Evolutionary conservation across 1,140 invertebrate species (phyloP).

Genomic region (Lepidostoma basale): DNA sequence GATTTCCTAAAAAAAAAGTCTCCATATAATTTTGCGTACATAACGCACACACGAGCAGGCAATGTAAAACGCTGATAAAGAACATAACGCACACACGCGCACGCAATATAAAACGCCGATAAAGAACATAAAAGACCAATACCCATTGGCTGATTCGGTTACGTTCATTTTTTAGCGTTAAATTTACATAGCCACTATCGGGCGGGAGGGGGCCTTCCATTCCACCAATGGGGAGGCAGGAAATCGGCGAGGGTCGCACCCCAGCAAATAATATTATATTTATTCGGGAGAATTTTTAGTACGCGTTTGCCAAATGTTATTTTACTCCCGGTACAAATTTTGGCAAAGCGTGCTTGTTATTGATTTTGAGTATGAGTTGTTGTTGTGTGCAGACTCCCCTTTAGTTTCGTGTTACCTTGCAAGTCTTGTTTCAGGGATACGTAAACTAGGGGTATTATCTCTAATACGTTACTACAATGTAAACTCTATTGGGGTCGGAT

Average conservation of each 20-base stretch:
- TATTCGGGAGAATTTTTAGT: constrained; percentile 21
- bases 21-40: constrained; percentile 3
- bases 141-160: constrained; percentile 31
- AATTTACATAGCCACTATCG: constrained; percentile 27
- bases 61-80: constrained; percentile 6
- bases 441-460: too few species aligned
- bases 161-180: constrained; percentile 36
- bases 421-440: too few species aligned
- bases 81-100: constrained; percentile 24
- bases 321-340: constrained; percentile 18
- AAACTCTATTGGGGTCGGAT: too few species aligned
- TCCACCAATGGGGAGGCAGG: constrained; percentile 2
- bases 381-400: too few species aligned
- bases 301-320: constrained; percentile 32
- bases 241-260: constrained; percentile 20
- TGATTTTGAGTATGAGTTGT: constrained; percentile 20
- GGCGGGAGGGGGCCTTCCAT: constrained; percentile 4
- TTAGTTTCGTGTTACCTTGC: too few species aligned
- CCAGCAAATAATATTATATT: constrained; percentile 27
- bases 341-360: constrained; percentile 11
- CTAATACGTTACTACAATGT: too few species aligned
- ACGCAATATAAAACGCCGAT: neutral
- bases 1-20: neutral
- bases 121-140: constrained; percentile 23
- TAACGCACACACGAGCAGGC: neutral